Conservation (phyloP, 1,140 invertebrate genomes). For the Pentalonia nigronervosa region DNA sequence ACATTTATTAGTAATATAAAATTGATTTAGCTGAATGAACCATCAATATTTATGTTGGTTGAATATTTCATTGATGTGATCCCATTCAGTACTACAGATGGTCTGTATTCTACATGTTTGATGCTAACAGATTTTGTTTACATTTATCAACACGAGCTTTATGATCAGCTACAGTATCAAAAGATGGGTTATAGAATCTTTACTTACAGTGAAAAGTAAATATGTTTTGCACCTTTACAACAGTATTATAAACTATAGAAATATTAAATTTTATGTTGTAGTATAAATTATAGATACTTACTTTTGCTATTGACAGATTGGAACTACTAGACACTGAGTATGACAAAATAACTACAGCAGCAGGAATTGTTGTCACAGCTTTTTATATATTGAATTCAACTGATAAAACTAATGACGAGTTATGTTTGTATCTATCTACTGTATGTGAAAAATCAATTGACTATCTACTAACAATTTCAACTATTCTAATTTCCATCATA, state of each 20-base stretch:
- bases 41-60: conserved; percentile 29
- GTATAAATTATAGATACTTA: not conserved
- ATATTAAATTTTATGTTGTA: not conserved
- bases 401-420: not conserved
- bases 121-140: conserved; percentile 32
- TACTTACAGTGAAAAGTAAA: conserved; percentile 31
- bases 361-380: conserved; percentile 24
- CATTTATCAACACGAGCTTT: conserved; percentile 44
- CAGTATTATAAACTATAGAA: not conserved
- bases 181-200: not conserved
- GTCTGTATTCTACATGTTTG: conserved; percentile 21
- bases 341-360: conserved; percentile 42
- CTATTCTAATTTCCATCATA: conserved; percentile 1
- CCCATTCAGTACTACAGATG: not conserved
- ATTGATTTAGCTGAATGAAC: conserved; percentile 28
- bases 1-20: not conserved
- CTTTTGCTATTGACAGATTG: not conserved
- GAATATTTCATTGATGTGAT: conserved; percentile 5
- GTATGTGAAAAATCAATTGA: conserved; percentile 27
- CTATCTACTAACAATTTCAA: not conserved
- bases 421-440: conserved; percentile 21
- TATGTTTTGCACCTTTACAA: not conserved
- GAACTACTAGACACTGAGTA: not conserved
- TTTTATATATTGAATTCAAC: conserved; percentile 26
- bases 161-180: not conserved